phyloP scores from a whole-genome alignment of 2,113 vertebrate species.

The Corythaixoides concolor region DNA sequence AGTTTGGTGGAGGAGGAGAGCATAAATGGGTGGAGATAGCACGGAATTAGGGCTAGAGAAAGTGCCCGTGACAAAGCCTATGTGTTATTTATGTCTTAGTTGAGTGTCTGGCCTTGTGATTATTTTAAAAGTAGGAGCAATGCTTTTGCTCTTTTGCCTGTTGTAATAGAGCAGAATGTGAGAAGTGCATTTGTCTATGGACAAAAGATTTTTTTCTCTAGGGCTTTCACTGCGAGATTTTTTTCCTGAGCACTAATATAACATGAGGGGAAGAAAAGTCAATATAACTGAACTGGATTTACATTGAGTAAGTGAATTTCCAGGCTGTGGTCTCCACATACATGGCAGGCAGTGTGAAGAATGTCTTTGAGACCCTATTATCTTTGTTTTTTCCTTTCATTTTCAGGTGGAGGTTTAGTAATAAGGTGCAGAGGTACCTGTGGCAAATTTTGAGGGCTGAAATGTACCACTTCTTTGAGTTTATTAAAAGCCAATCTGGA shows the following conservation, averaged over 20 bases:
- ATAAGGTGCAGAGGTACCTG: not conserved
- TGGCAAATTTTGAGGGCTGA: not conserved
- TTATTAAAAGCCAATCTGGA: not conserved
- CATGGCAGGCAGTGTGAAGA: not conserved
- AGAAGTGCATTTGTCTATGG: conserved; percentile 9
- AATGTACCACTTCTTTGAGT: not conserved
- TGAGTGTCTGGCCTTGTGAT: not conserved
- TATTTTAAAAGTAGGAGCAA: not conserved
- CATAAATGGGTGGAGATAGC: not conserved
- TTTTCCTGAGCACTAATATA: not conserved
- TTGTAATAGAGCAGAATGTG: not conserved
- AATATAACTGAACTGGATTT: not conserved
- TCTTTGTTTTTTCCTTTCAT: not conserved
- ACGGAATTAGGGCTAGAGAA: not conserved
- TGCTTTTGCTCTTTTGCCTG: not conserved
- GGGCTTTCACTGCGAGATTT: not conserved
- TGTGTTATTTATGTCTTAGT: not conserved
- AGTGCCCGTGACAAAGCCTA: not conserved
- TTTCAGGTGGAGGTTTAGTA: not conserved
- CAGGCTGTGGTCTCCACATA: not conserved
- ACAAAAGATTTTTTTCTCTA: conserved; percentile 5
- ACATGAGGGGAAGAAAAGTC: not conserved
- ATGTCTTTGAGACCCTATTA: not conserved
- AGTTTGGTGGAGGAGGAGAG: not conserved
- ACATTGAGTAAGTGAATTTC: not conserved